Evolutionary conservation across 2,888 invertebrate genomes (phyloP).

Genomic region (Harpalus rufipes): DNA sequence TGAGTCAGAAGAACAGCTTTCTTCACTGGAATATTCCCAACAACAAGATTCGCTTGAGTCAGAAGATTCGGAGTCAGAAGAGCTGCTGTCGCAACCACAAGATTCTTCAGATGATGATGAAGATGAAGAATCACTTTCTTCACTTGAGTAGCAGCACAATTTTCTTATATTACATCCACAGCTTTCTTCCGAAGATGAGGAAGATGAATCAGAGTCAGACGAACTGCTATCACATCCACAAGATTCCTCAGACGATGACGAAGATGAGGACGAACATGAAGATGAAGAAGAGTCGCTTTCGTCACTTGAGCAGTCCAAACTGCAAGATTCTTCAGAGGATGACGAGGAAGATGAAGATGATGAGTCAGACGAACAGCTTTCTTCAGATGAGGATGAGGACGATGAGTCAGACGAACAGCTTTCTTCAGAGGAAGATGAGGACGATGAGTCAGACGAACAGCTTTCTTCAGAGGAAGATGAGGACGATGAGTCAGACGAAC

Average conservation of each 20-base stretch:
- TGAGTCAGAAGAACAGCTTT: background rate
- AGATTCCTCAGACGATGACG: background rate
- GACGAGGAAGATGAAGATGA: too few species aligned
- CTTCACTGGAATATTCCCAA: background rate
- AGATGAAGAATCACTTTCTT: background rate
- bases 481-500: background rate
- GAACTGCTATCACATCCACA: background rate
- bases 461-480: background rate
- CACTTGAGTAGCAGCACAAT: background rate
- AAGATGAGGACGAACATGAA: background rate
- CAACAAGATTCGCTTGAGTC: background rate
- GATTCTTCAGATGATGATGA: background rate
- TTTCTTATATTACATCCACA: background rate
- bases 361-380: background rate
- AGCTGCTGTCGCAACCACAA: slow-evolving; percentile 2
- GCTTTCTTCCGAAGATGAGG: background rate
- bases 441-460: background rate
- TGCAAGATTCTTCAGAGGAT: background rate
- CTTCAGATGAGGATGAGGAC: background rate
- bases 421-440: background rate
- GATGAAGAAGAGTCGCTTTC: background rate
- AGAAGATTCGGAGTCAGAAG: background rate
- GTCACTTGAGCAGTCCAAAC: background rate
- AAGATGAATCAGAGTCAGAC: background rate
- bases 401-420: too few species aligned